These are phyloP conservation scores for Lynx canadensis DNA, from an alignment of 2,113 vertebrate species.

Conservation along the genomic window DNA sequence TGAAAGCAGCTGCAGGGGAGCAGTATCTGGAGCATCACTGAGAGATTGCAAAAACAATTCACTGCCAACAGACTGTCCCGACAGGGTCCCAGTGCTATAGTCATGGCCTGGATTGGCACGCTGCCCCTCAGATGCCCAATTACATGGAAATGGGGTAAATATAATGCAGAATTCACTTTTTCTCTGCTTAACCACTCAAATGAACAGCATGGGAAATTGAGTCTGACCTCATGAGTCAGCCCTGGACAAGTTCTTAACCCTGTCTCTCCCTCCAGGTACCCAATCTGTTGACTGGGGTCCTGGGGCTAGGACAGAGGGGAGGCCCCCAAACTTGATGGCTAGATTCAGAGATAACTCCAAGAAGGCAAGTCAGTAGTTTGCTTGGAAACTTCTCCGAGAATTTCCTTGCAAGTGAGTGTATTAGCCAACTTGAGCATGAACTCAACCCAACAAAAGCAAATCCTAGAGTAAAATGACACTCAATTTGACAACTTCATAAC, in stretches of 20 bases:
- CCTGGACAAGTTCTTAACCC: not conserved
- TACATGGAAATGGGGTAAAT: not conserved
- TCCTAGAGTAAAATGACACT: not conserved
- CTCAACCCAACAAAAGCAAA: not conserved
- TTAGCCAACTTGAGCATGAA: not conserved
- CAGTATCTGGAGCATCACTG: conserved; percentile 78
- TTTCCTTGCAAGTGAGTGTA: not conserved
- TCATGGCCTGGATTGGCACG: conserved; percentile 58
- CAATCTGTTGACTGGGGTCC: not conserved
- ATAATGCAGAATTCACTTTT: not conserved
- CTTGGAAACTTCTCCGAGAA: not conserved
- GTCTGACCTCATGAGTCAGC: conserved; percentile 30
- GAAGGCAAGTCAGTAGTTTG: not conserved
- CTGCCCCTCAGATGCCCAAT: conserved; percentile 72
- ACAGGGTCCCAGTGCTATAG: conserved; percentile 84
- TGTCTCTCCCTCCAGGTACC: not conserved
- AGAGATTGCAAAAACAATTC: conserved; percentile 86
- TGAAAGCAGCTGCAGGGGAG: conserved; percentile 76
- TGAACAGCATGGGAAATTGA: conserved; percentile 77
- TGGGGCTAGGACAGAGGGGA: not conserved
- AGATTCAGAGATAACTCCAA: not conserved
- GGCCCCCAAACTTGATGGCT: not conserved
- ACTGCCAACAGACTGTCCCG: conserved; percentile 86
- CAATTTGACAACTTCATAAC: not conserved
- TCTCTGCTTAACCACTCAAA: conserved; percentile 47